phyloP scores from a whole-genome alignment of 2,888 invertebrate species.

The Syrista parreyssii region DNA sequence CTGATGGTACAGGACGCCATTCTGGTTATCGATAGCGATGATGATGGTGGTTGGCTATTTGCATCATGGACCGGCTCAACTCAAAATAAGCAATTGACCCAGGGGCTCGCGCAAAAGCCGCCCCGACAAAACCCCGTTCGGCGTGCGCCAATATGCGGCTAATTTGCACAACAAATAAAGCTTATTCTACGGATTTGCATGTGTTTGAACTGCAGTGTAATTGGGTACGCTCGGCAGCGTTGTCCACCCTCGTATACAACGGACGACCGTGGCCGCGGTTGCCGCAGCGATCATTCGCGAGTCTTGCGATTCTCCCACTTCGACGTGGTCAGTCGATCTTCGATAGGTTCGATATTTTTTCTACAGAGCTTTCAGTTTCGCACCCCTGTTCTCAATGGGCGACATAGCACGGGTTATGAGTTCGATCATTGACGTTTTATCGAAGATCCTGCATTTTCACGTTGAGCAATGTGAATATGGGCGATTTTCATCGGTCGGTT shows the following conservation, averaged over 20 bases:
- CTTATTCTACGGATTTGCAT: constrained; percentile 66
- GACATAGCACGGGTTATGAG: too few relatives aligned
- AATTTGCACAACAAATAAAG: constrained; percentile 67
- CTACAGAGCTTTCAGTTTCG: too few relatives aligned
- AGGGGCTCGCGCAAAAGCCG: constrained; percentile 28
- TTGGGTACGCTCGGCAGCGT: constrained; percentile 59
- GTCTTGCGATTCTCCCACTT: too few relatives aligned
- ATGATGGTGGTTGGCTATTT: constrained; percentile 35
- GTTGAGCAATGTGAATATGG: too few relatives aligned
- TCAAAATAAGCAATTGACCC: constrained; percentile 63
- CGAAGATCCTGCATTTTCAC: too few relatives aligned
- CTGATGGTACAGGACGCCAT: not conserved
- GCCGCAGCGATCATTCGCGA: too few relatives aligned
- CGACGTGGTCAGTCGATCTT: too few relatives aligned
- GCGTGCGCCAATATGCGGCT: constrained; percentile 64
- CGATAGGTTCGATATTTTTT: too few relatives aligned
- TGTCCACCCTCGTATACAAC: constrained; percentile 38
- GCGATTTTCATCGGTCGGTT: too few relatives aligned
- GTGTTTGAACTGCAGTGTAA: constrained; percentile 67
- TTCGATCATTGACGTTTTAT: too few relatives aligned
- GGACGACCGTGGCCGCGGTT: too few relatives aligned
- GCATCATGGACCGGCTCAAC: constrained; percentile 46
- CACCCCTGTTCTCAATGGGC: too few relatives aligned
- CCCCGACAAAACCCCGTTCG: constrained; percentile 59
- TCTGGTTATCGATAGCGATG: not conserved